A percentile compares a stretch with the other conserved stretches of the same genome.
Evolutionary conservation across 2,797 vertebrate species (phyloP).

Genomic region (Pterois miles): DNA sequence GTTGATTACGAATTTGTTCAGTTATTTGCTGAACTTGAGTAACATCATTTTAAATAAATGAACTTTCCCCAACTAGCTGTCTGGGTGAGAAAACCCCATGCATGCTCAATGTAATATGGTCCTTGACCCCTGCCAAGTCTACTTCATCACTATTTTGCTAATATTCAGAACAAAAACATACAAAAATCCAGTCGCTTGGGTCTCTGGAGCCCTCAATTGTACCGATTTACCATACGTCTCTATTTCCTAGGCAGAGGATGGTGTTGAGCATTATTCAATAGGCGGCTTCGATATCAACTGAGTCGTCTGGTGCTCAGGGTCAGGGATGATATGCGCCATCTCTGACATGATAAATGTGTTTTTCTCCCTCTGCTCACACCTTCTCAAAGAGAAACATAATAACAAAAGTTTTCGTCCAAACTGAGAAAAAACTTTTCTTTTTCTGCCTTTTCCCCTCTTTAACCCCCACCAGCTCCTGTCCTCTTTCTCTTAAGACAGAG

Average conservation of each 20-base stretch:
- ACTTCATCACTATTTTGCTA: slow-evolving; percentile 28
- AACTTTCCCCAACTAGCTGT: not conserved
- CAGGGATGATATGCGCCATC: slow-evolving; percentile 76
- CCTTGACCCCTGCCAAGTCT: slow-evolving; percentile 19
- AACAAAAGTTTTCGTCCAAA: slow-evolving; percentile 75
- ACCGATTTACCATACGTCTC: slow-evolving; percentile 62
- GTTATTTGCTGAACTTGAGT: not conserved
- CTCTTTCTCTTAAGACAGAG: slow-evolving; percentile 55
- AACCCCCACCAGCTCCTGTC: slow-evolving; percentile 64
- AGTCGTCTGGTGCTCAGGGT: slow-evolving; percentile 71
- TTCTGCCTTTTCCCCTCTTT: slow-evolving; percentile 30
- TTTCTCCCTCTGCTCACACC: slow-evolving; percentile 73
- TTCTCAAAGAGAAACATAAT: slow-evolving; percentile 77
- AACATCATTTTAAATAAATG: slow-evolving; percentile 9
- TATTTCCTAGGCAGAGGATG: slow-evolving; percentile 67
- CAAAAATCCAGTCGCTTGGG: slow-evolving; percentile 9
- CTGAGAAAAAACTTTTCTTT: slow-evolving; percentile 57
- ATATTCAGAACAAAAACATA: slow-evolving; percentile 22
- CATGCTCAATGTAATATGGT: not conserved
- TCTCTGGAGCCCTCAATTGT: slow-evolving; percentile 38
- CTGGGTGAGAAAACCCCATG: not conserved
- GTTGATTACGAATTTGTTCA: not conserved
- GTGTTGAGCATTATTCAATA: slow-evolving; percentile 75
- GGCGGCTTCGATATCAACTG: slow-evolving; percentile 67
- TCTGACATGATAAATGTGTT: slow-evolving; percentile 82